These are phyloP conservation scores for Maniola hyperantus DNA, from an alignment of 2,888 invertebrate species.

Conservation along the genomic window DNA sequence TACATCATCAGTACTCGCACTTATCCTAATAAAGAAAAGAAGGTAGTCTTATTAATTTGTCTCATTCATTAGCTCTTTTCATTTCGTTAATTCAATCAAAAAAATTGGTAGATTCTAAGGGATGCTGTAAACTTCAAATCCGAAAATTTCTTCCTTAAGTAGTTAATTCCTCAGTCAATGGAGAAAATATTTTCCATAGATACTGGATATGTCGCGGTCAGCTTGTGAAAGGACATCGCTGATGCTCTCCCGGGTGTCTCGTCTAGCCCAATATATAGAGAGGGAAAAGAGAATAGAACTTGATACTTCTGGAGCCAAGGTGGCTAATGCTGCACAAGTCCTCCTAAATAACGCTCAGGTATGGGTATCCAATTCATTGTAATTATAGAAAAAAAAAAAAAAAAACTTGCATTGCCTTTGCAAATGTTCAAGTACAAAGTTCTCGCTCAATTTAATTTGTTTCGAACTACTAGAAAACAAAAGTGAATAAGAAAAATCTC, in stretches of 20 bases:
- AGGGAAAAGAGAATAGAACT: slow-evolving; percentile 25
- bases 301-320: slow-evolving; percentile 37
- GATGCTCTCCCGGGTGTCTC: slow-evolving; percentile 44
- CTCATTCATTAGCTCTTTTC: neutral
- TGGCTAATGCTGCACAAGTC: slow-evolving; percentile 45
- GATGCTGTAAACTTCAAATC: no score
- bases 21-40: slow-evolving; percentile 41
- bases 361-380: neutral
- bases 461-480: no score
- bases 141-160: no score
- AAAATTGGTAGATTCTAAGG: no score
- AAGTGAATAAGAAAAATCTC: neutral
- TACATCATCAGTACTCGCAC: slow-evolving; percentile 37
- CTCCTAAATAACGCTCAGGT: slow-evolving; percentile 49
- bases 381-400: no score
- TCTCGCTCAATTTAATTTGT: no score
- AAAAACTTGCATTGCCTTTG: no score
- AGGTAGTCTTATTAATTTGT: slow-evolving; percentile 36
- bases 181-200: slow-evolving; percentile 31
- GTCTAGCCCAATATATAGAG: slow-evolving; percentile 38
- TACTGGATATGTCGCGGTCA: slow-evolving; percentile 41
- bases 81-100: neutral
- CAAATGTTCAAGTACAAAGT: no score
- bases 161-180: no score
- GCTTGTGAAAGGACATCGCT: slow-evolving; percentile 45